Evolutionary conservation across 1,140 invertebrate genomes (phyloP), one percentile per base, ranked within the genome.

Genomic region (Saxidomus purpurata): DNA sequence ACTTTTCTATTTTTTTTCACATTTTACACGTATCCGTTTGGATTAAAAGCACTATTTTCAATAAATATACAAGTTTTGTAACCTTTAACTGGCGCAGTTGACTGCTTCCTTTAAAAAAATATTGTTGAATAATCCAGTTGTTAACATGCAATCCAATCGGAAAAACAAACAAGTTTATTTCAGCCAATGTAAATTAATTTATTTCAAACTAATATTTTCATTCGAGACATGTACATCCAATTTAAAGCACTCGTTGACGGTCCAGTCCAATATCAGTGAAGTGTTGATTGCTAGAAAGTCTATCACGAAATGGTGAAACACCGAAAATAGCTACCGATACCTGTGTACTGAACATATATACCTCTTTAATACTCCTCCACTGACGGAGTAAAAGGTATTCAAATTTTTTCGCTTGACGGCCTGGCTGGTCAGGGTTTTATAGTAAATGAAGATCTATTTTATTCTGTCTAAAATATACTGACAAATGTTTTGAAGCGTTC

Each of bases 241-340:
- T n/a, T 67, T 36, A 71, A 71, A 19, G 38, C 34, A 71, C 34
- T 19, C n/a, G 63, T 59, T 63, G 59, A n/a, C 25, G 28, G 25
- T 25, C 1, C 25, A 63, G 28, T 28, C 2, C 31, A 15, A 71
- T 17, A 43, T 38, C 36, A 71, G 19, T 34, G 34, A 71, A 36
- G 22, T 71, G 67, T 40, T 71, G 67, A 71, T 38, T 19, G 67
- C 19, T 38, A 6, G 67, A 71, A 38, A 71, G 34, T 36, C 67
- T 38, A 71, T n/a, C 67, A n/a, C 67, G 36, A 71, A 71, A 71
- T 71, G 67, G 67, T 71, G 67, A 71, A 71, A 71, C 67, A n/a
- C 67, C 67, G 36, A 71, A 71, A 71, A 38, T 40, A 9, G 6
- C 28, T 6, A 71, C 67, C 67, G 34, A 71, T 71, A 71, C 55